These are phyloP conservation scores for Dendrolimus pini DNA, from an alignment of 2,888 invertebrate species.

Conservation along the genomic window DNA sequence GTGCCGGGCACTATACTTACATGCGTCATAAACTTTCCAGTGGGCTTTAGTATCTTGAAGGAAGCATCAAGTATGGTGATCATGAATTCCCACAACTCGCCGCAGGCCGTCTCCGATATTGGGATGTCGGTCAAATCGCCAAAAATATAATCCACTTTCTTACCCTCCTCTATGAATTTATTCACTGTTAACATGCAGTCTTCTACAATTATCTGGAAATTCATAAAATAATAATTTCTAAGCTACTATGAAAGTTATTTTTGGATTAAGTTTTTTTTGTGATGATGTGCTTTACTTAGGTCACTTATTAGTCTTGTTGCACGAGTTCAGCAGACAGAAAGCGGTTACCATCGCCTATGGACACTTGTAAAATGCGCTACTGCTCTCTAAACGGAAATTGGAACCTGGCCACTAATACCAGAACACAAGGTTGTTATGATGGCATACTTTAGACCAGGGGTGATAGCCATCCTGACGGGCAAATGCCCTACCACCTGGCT, in stretches of 20 bases:
- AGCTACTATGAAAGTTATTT: background rate
- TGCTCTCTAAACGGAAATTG: too few species aligned
- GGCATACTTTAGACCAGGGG: too few species aligned
- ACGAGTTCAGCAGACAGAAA: too few species aligned
- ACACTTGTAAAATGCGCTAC: too few species aligned
- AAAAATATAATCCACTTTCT: conserved; percentile 93
- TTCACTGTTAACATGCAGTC: conserved; percentile 92
- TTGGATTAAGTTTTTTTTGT: too few species aligned
- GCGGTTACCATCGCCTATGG: too few species aligned
- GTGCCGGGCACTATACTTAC: conserved; percentile 61
- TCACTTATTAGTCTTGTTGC: too few species aligned
- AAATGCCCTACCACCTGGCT: too few species aligned
- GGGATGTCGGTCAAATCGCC: conserved; percentile 96
- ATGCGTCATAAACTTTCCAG: conserved; percentile 94
- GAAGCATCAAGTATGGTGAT: conserved; percentile 87
- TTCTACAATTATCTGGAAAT: conserved; percentile 86
- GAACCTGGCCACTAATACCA: too few species aligned
- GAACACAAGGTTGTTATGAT: too few species aligned
- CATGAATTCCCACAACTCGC: conserved; percentile 93
- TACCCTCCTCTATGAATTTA: conserved; percentile 86
- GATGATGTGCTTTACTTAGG: background rate
- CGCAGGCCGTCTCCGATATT: conserved; percentile 87
- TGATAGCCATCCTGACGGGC: too few species aligned
- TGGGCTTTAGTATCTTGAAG: conserved; percentile 86
- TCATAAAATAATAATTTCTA: background rate